Evolutionary conservation across 1,140 invertebrate species (phyloP).

Genomic region (Drosophila truncata): DNA sequence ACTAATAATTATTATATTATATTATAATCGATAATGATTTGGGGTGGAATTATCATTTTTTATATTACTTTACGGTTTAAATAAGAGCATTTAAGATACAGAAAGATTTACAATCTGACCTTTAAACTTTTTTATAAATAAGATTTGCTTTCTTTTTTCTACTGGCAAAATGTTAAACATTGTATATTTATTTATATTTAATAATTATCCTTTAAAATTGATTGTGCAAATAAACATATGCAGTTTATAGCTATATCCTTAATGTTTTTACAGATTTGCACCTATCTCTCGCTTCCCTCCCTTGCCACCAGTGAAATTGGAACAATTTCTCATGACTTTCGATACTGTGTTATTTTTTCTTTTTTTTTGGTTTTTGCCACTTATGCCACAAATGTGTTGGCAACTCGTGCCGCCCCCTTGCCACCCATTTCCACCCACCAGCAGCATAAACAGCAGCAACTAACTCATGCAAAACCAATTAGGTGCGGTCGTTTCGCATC

Average conservation of each 20-base stretch:
- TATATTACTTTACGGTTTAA: too few species aligned
- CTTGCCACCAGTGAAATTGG: constrained; percentile 12
- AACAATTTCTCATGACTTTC: constrained; percentile 8
- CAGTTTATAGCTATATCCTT: neutral
- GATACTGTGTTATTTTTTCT: constrained; percentile 11
- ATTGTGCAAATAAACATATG: neutral
- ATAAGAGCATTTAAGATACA: too few species aligned
- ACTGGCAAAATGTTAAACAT: too few species aligned
- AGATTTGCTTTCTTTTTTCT: too few species aligned
- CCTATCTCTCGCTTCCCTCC: neutral
- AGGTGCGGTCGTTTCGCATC: constrained; percentile 75
- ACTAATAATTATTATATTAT: too few species aligned
- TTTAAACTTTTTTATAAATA: too few species aligned
- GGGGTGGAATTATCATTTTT: too few species aligned
- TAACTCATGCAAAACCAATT: constrained; percentile 80
- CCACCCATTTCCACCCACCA: constrained; percentile 8
- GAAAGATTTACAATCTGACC: too few species aligned
- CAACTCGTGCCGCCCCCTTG: constrained; percentile 2
- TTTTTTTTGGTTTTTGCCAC: constrained; percentile 40
- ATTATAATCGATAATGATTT: too few species aligned
- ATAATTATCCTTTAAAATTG: too few species aligned
- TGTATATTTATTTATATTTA: too few species aligned
- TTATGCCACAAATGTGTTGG: constrained; percentile 58
- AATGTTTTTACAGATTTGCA: neutral
- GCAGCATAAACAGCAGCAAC: constrained; percentile 22